phyloP scores from a whole-genome alignment of 2,888 invertebrate species.

The Agrotis puta region DNA sequence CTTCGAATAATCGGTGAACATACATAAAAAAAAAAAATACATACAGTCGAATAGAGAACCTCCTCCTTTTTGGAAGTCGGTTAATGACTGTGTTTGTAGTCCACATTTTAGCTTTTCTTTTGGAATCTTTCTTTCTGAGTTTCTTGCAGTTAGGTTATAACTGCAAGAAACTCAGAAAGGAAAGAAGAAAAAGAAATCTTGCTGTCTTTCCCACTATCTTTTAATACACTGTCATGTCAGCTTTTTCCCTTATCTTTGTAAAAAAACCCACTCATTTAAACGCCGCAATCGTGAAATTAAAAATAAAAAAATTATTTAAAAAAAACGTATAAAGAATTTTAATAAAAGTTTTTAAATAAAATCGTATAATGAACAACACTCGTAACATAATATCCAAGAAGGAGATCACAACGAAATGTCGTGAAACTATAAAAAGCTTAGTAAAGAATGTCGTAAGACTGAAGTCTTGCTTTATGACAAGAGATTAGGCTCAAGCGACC shows the following conservation, averaged over 20 bases:
- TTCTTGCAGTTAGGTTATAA: too few species aligned
- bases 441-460: conserved; percentile 15
- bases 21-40: too few species aligned
- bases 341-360: too few species aligned
- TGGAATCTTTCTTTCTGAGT: background rate
- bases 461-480: conserved; percentile 20
- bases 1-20: too few species aligned
- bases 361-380: too few species aligned
- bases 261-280: background rate
- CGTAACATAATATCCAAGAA: background rate
- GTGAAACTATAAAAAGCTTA: conserved; percentile 47
- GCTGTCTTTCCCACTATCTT: background rate
- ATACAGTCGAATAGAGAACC: too few species aligned
- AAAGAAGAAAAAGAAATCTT: background rate
- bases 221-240: background rate
- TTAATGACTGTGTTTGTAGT: too few species aligned
- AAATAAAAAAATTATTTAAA: too few species aligned
- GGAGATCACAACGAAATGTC: conserved; percentile 10
- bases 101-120: background rate
- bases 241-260: background rate
- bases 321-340: too few species aligned
- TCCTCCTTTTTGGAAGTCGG: too few species aligned
- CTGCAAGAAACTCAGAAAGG: background rate
- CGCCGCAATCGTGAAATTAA: too few species aligned
- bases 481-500: conserved; percentile 38